phyloP scores from a whole-genome alignment of 2,797 vertebrate genomes.

The Anolis apletophallus region DNA sequence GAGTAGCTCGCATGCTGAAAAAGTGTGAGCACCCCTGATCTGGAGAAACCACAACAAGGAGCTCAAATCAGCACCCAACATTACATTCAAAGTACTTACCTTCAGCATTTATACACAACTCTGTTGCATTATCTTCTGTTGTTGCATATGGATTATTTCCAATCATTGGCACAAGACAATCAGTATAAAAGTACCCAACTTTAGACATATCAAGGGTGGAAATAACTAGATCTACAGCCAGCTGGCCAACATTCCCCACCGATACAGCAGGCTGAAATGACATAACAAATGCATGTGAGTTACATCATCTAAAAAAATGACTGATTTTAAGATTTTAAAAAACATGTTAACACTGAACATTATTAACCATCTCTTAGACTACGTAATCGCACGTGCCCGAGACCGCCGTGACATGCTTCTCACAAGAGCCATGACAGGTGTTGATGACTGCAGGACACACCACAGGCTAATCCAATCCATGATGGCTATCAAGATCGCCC shows the following conservation, averaged over 20 bases:
- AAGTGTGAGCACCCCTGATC: no score
- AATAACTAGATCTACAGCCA: conserved; percentile 91
- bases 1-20: no score
- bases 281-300: neutral
- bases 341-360: neutral
- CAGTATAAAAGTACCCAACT: conserved; percentile 91
- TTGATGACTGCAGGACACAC: no score
- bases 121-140: conserved; percentile 80
- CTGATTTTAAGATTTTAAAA: neutral
- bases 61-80: conserved; percentile 10
- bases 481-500: no score
- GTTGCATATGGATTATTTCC: conserved; percentile 93
- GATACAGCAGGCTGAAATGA: conserved; percentile 90
- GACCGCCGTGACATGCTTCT: no score
- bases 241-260: conserved; percentile 94
- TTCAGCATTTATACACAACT: conserved; percentile 91
- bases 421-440: no score
- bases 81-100: conserved; percentile 74
- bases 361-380: neutral
- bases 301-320: neutral
- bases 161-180: conserved; percentile 93
- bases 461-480: no score
- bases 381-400: no score
- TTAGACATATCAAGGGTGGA: conserved; percentile 88
- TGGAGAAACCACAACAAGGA: neutral